Base-by-base conservation (phyloP, 2,797 vertebrate species). In the Pantherophis vulpinus region DNA sequence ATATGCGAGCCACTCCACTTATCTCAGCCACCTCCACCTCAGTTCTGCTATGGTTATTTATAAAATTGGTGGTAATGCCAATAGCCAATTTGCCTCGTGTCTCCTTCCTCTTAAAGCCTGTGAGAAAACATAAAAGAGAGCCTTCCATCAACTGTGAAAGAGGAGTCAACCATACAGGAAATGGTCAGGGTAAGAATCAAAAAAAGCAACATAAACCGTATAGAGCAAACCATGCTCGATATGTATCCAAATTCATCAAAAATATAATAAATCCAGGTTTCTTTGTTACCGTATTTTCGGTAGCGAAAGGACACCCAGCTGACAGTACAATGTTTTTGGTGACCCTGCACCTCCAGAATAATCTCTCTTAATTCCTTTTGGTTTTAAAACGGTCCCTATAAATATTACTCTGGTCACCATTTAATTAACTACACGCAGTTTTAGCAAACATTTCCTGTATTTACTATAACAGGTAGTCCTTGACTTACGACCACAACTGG, bases 1-100 rank as follows among this genome's bases (percentile, higher is more conserved):
- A 99, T 96, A 99, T 99, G 1, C 98, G 98, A 0, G 99, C 99
- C 66, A 99, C 99, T 0, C 99, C 99, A 0, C 99, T 99, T 98
- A 99, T 99, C 97, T 99, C 99, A 0, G 98, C 97, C 83, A 99
- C 99, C 89, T 98, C 98, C n/a, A 98, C 98, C 96, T 99, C 99
- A 0, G 98, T 98, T 16, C 96, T 96, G 0, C 98, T 99, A 96
- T 97, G 97, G 12, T 96, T 94, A 93, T 99, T 99, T 95, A 98
- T 83, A 60, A 99, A 99, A 97, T 99, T 99, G 95, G 98, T 98
- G 0, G 99, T 99, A 98, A 99, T 98, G 93, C 99, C 99, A 0
- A 99, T 99, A 16, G 99, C 99, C 95, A 99, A 93, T 94, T 99
- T 98, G 20, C 99, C 99, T n/a, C 99, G 97, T 5, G 98, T 98